Evolutionary conservation across 2,113 vertebrate genomes (phyloP).

Genomic region (Pyxicephalus adspersus): DNA sequence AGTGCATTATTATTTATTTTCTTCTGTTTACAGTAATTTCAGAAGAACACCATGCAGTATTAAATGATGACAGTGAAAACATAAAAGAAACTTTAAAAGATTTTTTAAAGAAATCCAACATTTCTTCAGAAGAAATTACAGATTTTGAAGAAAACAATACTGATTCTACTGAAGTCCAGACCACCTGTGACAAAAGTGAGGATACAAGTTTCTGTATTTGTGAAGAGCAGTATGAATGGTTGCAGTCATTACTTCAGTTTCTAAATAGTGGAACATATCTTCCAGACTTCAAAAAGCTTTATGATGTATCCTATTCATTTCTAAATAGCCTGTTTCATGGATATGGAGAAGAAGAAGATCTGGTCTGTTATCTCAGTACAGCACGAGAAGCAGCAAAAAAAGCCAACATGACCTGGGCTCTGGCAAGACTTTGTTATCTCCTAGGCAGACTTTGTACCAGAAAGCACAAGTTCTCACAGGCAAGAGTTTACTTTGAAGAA

Average conservation of each 20-base stretch:
- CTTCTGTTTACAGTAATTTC: slow-evolving; percentile 54
- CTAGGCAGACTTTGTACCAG: slow-evolving; percentile 82
- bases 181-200: slow-evolving; percentile 16
- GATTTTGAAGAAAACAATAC: slow-evolving; percentile 18
- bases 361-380: slow-evolving; percentile 73
- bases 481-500: slow-evolving; percentile 92
- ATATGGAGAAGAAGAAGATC: slow-evolving; percentile 74
- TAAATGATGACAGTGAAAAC: slow-evolving; percentile 43
- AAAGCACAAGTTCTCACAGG: slow-evolving; percentile 88
- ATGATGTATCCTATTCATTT: slow-evolving; percentile 68
- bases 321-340: slow-evolving; percentile 68
- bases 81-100: slow-evolving; percentile 59
- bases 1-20: not conserved
- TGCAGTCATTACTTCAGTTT: slow-evolving; percentile 70
- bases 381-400: slow-evolving; percentile 82
- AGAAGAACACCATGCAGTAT: slow-evolving; percentile 58
- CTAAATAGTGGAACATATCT: slow-evolving; percentile 69
- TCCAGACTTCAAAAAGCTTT: slow-evolving; percentile 72
- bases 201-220: slow-evolving; percentile 67
- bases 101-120: slow-evolving; percentile 51
- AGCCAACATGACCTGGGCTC: slow-evolving; percentile 77
- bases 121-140: not conserved
- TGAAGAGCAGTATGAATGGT: slow-evolving; percentile 59
- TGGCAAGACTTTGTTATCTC: slow-evolving; percentile 87
- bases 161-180: not conserved